These are phyloP conservation scores for Oostethus manadensis DNA, from an alignment of 2,113 vertebrate genomes.

Conservation along the genomic window DNA sequence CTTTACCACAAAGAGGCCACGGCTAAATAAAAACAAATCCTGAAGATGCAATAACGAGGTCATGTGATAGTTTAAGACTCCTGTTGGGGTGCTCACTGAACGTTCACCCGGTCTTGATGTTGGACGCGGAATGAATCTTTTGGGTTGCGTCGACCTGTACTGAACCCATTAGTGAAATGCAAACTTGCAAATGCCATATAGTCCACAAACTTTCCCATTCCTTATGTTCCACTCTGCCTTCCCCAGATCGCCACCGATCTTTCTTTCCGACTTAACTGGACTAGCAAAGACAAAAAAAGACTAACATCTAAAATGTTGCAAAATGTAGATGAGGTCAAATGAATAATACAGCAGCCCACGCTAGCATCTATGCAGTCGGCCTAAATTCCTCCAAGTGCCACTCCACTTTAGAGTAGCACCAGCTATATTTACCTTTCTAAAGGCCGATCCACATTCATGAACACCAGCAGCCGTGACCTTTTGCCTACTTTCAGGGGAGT, in stretches of 20 bases:
- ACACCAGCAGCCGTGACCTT: constrained; percentile 60
- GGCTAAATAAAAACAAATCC: neutral
- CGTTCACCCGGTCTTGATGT: neutral
- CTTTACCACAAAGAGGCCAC: neutral
- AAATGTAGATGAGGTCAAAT: neutral
- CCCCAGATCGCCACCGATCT: neutral
- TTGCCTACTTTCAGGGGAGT: constrained; percentile 59
- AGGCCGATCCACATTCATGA: constrained; percentile 54
- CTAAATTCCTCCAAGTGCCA: constrained; percentile 16
- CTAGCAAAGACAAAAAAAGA: neutral
- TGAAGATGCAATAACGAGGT: constrained; percentile 4
- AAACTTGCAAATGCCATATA: no score
- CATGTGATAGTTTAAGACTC: constrained; percentile 6
- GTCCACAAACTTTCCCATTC: neutral
- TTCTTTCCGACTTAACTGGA: no score
- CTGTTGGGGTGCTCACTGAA: neutral
- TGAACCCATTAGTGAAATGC: neutral
- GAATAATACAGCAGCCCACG: neutral
- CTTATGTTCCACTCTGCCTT: constrained; percentile 1
- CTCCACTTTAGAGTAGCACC: constrained; percentile 18
- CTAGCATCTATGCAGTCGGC: neutral
- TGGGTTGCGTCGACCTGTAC: constrained; percentile 1
- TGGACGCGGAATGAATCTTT: neutral
- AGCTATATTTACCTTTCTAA: constrained; percentile 63
- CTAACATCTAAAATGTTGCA: neutral